Evolutionary conservation across 2,888 invertebrate genomes (phyloP), one percentile per base, ranked within the genome.

Genomic region (Mayetiola destructor): DNA sequence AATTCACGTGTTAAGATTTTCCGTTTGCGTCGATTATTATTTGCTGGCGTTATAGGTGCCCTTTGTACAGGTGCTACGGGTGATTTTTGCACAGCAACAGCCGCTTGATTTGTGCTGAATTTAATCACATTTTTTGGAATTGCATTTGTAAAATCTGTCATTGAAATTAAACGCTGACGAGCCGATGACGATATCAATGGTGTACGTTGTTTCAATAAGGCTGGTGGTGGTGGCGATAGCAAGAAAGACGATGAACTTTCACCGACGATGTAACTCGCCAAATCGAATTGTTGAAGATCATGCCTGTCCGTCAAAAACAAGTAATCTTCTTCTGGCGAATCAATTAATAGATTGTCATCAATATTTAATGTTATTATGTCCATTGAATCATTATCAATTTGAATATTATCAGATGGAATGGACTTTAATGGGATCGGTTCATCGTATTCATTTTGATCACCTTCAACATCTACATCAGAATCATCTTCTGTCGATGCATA

Each of bases 1-100:
- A 53, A 53, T 30, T 30, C 53, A 12, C 48, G 48, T 27, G 48
- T 27, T 48, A 48, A n/a, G 9, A 27, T 48, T 48, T 48, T 53
- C 53, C 53, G 29, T 10, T 53, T 53, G 3, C 53, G 53, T 3
- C 30, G 29, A 32, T 32, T 32, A 53, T 53, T 53, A 12, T 27
- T 32, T 9, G 48, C 48, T n/a, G 48, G 48, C 3, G 48, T 48
- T 48, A 27, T 48, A 1, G 48, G n/a, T 48, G 27, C n/a, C n/a
- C 48, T 48, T 48, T 48, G 48, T 48, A 23, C 23, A 27, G 48
- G n/a, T 3, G 18, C 18, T 3, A 3, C 39, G 3, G 48, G 27
- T 16, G 9, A 27, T 27, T 10, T 14, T 27, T 23, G n/a, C 20
- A 27, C 3, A 27, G 23, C 48, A 9, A 1, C 5, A 37, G 14